These are phyloP conservation scores for Sterrhoptilus dennistouni DNA, from an alignment of 2,113 vertebrate genomes.

Conservation along the genomic window DNA sequence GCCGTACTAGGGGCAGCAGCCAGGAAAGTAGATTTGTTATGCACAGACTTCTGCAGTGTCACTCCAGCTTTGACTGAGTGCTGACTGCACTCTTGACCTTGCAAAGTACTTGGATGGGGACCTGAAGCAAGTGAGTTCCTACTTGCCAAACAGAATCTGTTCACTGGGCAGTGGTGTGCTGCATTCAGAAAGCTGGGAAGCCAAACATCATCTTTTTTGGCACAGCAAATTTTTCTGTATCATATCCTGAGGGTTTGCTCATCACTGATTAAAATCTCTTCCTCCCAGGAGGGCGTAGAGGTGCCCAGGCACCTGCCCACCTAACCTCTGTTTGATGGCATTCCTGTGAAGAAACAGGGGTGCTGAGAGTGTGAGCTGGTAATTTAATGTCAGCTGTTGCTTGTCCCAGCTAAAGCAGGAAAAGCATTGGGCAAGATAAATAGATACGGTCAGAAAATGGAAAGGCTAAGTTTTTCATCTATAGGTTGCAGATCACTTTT, in stretches of 20 bases:
- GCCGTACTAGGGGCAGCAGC: background rate
- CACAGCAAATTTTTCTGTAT: background rate
- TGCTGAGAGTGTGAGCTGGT: background rate
- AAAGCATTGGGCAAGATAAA: background rate
- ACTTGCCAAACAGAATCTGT: background rate
- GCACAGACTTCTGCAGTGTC: background rate
- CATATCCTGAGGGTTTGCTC: background rate
- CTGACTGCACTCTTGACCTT: background rate
- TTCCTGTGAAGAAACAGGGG: background rate
- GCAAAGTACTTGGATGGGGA: background rate
- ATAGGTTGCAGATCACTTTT: background rate
- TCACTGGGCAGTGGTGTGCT: accelerated
- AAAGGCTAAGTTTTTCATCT: background rate
- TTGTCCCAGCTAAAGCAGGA: background rate
- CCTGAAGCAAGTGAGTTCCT: background rate
- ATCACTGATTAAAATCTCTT: background rate
- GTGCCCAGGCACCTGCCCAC: background rate
- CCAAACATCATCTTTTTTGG: background rate
- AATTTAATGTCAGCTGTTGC: background rate
- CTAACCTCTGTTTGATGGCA: background rate
- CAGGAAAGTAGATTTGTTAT: background rate
- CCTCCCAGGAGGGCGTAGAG: background rate
- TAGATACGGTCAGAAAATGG: background rate
- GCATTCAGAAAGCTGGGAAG: background rate
- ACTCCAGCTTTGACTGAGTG: background rate